Evolutionary conservation across 37 sponge, comb jelly and placozoan species (phyloP), one percentile per base, ranked within the genome.

Genomic region (Corticium candelabrum): DNA sequence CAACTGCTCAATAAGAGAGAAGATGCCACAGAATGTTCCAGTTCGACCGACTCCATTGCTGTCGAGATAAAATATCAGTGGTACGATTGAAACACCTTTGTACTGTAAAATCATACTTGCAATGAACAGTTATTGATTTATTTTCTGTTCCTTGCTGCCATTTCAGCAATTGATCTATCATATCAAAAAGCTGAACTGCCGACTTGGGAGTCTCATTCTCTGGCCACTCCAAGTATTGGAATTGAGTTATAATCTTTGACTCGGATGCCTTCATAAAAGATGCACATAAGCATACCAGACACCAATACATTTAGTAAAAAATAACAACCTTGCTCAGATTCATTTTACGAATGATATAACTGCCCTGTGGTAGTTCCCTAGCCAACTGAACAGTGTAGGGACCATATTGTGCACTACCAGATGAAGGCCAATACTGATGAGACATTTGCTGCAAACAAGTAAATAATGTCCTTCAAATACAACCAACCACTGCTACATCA

Each of bases 351-450:
- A 81, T 81, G 37, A 74, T 84, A 56, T 81, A 90, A 1, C 72
- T 70, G 21, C 62, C 21, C 15, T 21, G 21, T 11, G 62, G 62
- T 27, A 21, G 11, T 50, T 11, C 21, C 62, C 21, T 11, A 11
- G 11, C 62, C 62, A 50, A 11, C 15, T 50, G 75, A 37, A 94
- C 85, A 29, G 81, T 78, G 15, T 89, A 80, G 0, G 57, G 40
- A 3, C 91, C 91, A 34, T 81, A 84, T 30, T 72, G 32, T 11
- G 37, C 69, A 31, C 67, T 80, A 0, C 80, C 88, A 35, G 76
- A 67, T 34, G 86, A 80, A 0, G 91, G 91, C 89, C 92, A 94
- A 75, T 94, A 94, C 79, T 82, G 82, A 43, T 94, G 89, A 70
- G 91, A 94, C 74, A 89, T 92, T 2, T 82, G 56, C 91, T 90